These are phyloP conservation scores for Trichoplusia ni DNA, from an alignment of 1,140 invertebrate species.

Conservation along the genomic window DNA sequence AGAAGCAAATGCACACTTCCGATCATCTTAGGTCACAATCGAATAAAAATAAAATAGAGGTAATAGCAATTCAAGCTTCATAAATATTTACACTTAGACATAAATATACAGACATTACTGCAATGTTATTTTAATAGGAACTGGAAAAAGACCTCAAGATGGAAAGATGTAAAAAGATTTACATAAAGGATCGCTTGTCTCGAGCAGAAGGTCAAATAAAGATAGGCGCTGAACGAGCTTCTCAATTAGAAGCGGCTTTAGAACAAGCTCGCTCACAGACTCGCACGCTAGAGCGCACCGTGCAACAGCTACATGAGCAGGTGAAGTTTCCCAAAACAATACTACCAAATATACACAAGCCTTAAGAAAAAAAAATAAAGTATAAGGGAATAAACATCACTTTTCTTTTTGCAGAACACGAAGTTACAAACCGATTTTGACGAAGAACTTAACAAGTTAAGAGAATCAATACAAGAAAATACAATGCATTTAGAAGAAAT, in stretches of 20 bases:
- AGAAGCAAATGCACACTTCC: slow-evolving; percentile 54
- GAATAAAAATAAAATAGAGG: slow-evolving; percentile 56
- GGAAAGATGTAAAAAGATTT: slow-evolving; percentile 50
- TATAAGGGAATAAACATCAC: background rate
- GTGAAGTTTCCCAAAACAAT: slow-evolving; percentile 40
- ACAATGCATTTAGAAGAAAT: slow-evolving; percentile 66
- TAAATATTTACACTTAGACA: too few species aligned
- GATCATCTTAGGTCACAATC: slow-evolving; percentile 47
- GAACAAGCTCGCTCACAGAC: slow-evolving; percentile 51
- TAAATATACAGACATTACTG: too few species aligned
- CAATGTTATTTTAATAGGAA: slow-evolving; percentile 43
- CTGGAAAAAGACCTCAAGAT: slow-evolving; percentile 65
- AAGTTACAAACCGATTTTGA: slow-evolving; percentile 60
- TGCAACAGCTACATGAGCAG: slow-evolving; percentile 60
- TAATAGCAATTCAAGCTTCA: too few species aligned
- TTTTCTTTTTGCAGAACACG: slow-evolving; percentile 51
- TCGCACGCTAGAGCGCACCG: slow-evolving; percentile 50
- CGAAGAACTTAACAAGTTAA: slow-evolving; percentile 61
- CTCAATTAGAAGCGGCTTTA: slow-evolving; percentile 55
- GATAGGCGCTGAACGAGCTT: slow-evolving; percentile 46
- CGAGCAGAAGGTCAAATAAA: slow-evolving; percentile 59
- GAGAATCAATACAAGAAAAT: slow-evolving; percentile 60
- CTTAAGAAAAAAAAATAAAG: too few species aligned
- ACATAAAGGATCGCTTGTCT: slow-evolving; percentile 46
- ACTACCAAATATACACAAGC: too few species aligned